phyloP scores from a whole-genome alignment of 2,797 vertebrate genomes.

The Sebastes itinus region DNA sequence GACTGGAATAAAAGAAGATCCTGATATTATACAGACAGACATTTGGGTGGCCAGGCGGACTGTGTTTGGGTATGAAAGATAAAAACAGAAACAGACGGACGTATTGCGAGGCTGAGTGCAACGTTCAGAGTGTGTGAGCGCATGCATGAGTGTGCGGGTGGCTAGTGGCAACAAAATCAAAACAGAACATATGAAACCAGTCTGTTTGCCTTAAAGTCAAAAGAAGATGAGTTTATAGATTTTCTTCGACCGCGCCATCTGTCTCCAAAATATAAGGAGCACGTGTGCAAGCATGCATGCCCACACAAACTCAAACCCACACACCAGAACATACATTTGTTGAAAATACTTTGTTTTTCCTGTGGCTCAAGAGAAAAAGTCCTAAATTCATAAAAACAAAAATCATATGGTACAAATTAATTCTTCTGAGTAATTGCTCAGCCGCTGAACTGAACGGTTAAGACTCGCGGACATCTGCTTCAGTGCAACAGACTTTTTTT shows the following conservation, averaged over 20 bases:
- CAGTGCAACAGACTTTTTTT: neutral
- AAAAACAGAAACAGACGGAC: neutral
- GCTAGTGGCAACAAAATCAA: slow-evolving; percentile 23
- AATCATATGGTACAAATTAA: neutral
- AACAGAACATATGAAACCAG: slow-evolving; percentile 34
- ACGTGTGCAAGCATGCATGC: neutral
- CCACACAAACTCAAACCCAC: neutral
- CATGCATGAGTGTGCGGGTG: neutral
- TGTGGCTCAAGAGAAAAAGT: neutral
- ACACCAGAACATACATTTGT: neutral
- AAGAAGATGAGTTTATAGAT: slow-evolving; percentile 59
- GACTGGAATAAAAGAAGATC: neutral
- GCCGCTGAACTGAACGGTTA: neutral
- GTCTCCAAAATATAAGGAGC: slow-evolving; percentile 26
- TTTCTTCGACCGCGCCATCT: slow-evolving; percentile 23
- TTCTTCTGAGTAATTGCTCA: neutral
- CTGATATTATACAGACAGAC: neutral
- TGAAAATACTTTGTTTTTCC: neutral
- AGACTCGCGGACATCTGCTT: neutral
- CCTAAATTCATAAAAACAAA: neutral
- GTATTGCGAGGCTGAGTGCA: neutral
- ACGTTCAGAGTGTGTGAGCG: neutral
- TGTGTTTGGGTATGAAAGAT: neutral
- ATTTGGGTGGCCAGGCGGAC: neutral
- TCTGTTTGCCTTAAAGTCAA: slow-evolving; percentile 50